These are phyloP conservation scores for Zele albiditarsus DNA, from an alignment of 2,888 invertebrate species.

Conservation along the genomic window DNA sequence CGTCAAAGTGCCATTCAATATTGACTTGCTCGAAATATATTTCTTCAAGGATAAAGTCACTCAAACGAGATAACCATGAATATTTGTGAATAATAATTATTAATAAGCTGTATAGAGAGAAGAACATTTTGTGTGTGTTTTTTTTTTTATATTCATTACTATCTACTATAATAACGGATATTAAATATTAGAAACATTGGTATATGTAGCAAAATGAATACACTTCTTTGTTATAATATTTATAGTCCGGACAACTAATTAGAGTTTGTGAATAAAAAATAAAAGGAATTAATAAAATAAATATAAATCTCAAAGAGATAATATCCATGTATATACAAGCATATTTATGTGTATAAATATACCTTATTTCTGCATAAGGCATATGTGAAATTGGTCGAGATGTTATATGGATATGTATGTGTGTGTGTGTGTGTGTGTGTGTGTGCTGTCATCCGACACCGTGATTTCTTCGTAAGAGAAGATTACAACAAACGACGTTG, in stretches of 20 bases:
- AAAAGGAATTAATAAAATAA: neutral
- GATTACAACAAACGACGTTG: constrained; percentile 23
- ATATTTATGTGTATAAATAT: neutral
- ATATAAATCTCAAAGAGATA: neutral
- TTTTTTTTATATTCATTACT: neutral
- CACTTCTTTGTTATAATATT: neutral
- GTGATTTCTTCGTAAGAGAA: constrained; percentile 47
- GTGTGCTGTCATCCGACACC: constrained; percentile 45
- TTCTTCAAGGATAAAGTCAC: constrained; percentile 12
- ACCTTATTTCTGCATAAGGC: neutral
- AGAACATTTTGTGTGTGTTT: too few relatives aligned
- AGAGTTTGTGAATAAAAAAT: neutral
- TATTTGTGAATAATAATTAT: neutral
- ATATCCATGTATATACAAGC: neutral
- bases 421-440: neutral
- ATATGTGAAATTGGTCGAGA: neutral
- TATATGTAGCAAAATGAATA: neutral
- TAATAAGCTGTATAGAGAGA: neutral
- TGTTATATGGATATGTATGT: neutral
- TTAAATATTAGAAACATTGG: neutral
- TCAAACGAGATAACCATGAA: constrained; percentile 13
- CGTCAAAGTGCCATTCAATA: constrained; percentile 38
- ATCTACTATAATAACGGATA: neutral
- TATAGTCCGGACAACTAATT: neutral
- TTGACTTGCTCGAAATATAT: constrained; percentile 33